Conservation (phyloP, 2,888 invertebrate species). For the Andrena flavipes region DNA sequence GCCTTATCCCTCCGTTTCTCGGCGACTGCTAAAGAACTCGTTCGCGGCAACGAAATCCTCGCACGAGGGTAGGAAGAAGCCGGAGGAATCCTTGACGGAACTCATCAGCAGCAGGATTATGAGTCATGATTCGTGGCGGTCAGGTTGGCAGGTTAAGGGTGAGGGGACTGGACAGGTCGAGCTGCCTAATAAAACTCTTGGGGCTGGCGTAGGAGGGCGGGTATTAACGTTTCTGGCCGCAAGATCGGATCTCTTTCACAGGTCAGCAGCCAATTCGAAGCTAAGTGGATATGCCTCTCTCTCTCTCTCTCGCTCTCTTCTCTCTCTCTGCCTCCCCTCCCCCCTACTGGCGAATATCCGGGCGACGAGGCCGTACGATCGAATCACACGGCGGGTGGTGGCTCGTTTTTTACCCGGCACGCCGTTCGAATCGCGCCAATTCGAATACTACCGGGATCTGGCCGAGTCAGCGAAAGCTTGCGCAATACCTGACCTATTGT, state of each 20-base stretch:
- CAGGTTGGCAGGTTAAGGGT: constrained; percentile 38
- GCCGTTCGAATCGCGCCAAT: constrained; percentile 60
- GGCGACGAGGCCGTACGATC: constrained; percentile 38
- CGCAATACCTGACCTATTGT: constrained; percentile 79
- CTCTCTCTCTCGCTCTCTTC: not conserved
- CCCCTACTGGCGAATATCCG: constrained; percentile 48
- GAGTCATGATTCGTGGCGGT: constrained; percentile 44
- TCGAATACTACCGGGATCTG: constrained; percentile 55
- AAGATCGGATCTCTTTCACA: constrained; percentile 61
- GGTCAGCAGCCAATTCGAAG: constrained; percentile 58
- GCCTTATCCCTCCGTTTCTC: not conserved
- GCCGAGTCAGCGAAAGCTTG: constrained; percentile 78
- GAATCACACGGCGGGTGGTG: constrained; percentile 46
- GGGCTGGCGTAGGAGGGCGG: constrained; percentile 3
- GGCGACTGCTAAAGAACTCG: not conserved
- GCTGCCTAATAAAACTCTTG: constrained; percentile 53
- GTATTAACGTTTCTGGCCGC: constrained; percentile 60
- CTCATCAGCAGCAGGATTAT: constrained; percentile 38
- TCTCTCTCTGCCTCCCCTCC: not conserved
- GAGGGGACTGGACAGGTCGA: constrained; percentile 6
- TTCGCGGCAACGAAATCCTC: constrained; percentile 10
- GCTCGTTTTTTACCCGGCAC: constrained; percentile 56
- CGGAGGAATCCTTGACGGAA: constrained; percentile 3
- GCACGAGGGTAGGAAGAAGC: not conserved
- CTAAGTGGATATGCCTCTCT: constrained; percentile 59